These are phyloP conservation scores for Rhinatrema bivittatum DNA, from an alignment of 2,797 vertebrate species.

Conservation along the genomic window DNA sequence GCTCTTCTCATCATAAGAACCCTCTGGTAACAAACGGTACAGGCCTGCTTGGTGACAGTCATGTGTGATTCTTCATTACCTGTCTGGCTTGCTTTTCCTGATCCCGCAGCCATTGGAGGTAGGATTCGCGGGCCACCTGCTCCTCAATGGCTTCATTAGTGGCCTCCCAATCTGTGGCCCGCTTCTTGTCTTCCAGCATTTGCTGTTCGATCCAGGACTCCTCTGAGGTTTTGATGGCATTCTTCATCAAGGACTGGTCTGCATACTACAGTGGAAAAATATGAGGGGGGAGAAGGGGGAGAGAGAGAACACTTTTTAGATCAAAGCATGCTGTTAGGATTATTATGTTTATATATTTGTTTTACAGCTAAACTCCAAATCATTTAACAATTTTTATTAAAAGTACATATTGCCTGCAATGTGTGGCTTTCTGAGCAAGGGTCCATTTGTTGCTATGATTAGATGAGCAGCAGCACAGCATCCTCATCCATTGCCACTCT, in stretches of 20 bases:
- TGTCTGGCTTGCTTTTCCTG: conserved; percentile 88
- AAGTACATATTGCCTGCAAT: too few relatives aligned
- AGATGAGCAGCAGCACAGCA: too few relatives aligned
- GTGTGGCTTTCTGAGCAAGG: too few relatives aligned
- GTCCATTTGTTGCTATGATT: too few relatives aligned
- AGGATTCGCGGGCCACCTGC: conserved; percentile 87
- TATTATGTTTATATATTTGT: too few relatives aligned
- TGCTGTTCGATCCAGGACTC: conserved; percentile 96
- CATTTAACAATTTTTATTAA: too few relatives aligned
- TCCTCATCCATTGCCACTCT: too few relatives aligned
- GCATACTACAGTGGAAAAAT: conserved; percentile 75
- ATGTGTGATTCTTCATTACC: conserved; percentile 50
- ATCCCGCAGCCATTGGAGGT: conserved; percentile 89
- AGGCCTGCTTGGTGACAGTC: too few relatives aligned
- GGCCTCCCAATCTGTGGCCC: conserved; percentile 91
- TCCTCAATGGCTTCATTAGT: conserved; percentile 93
- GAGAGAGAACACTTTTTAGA: background rate
- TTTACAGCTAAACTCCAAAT: too few relatives aligned
- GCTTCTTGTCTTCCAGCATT: conserved; percentile 92
- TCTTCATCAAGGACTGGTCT: conserved; percentile 89
- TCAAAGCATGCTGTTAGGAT: too few relatives aligned
- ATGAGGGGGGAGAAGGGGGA: background rate
- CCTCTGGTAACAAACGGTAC: too few relatives aligned
- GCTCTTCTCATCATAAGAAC: too few relatives aligned
- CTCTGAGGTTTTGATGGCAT: conserved; percentile 89